Evolutionary conservation across 2,888 invertebrate species (phyloP), one percentile per base, ranked within the genome.

Genomic region (Cosmia trapezina): DNA sequence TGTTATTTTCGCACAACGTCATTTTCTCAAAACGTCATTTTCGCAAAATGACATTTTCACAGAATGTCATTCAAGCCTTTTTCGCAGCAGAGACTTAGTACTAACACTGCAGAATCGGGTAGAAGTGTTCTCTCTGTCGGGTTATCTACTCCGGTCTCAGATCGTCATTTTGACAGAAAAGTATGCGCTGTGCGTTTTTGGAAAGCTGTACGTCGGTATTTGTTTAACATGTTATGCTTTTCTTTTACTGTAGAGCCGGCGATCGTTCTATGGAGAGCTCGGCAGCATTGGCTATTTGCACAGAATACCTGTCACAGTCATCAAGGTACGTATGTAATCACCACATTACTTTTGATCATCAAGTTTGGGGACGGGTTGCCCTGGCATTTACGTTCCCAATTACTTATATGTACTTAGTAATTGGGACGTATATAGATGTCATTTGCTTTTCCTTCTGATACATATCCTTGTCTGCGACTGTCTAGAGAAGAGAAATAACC

Each of bases 241-340:
- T 63, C 8, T 54, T 70, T 61, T 64, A 17, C 76, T 79, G 0
- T 86, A 95, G 95, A 83, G 89, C 91, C 53, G 89, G 88, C 4
- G 96, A 96, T 61, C 90, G 91, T 22, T 93, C 95, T 0, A 94
- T 96, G 93, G 96, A 96, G 83, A 94, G 93, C 78, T 93, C 96
- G 8, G 95, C 96, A 12, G 95, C 96, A 0, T 86, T 95, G 70
- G 93, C 92, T 4, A 95, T 96, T 60, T 96, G 96, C 85, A 93
- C 94, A 53, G 95, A 96, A 84, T 96, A 96, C 81, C 87, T 96
- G 61, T 89, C 95, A 72, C 93, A 94, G 54, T 92, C 94, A 7
- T 78, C 94, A 28, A 95, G 96, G 96, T 96, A 90, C 78, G 78
- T 67, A 45, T 33, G 22, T 28, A n/a, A 33, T 19, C 1, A 51